phyloP scores from a whole-genome alignment of 1,140 invertebrate species.

The Tribolium castaneum region DNA sequence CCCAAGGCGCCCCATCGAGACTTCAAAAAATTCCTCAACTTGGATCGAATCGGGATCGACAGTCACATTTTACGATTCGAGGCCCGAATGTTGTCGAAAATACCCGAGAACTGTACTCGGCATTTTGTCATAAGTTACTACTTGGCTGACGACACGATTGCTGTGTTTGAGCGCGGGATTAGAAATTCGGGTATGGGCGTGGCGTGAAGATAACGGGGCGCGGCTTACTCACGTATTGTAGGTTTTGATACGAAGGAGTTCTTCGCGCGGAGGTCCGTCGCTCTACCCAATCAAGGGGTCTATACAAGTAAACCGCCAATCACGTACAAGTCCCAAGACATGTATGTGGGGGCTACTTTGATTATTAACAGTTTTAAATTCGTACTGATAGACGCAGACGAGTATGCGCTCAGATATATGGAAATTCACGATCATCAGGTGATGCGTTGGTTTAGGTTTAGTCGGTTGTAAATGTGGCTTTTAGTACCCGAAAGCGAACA shows the following conservation, averaged over 20 bases:
- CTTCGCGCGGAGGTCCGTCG: constrained; percentile 75
- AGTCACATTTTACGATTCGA: constrained; percentile 84
- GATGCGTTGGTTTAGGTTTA: constrained; percentile 17
- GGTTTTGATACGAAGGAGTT: constrained; percentile 73
- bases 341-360: constrained; percentile 83
- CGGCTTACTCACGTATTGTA: constrained; percentile 30
- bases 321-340: constrained; percentile 79
- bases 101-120: constrained; percentile 74
- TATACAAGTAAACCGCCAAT: constrained; percentile 76
- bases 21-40: constrained; percentile 83
- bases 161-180: constrained; percentile 79
- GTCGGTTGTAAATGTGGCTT: constrained; percentile 23
- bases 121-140: constrained; percentile 86
- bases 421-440: constrained; percentile 82
- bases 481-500: constrained; percentile 79
- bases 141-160: constrained; percentile 85
- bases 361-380: constrained; percentile 83
- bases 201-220: not conserved
- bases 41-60: constrained; percentile 79
- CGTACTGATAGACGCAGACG: constrained; percentile 81
- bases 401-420: constrained; percentile 89
- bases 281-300: constrained; percentile 79
- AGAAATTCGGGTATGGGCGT: constrained; percentile 76
- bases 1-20: constrained; percentile 81
- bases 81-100: constrained; percentile 78